Evolutionary conservation across 2,113 vertebrate species (phyloP).

Genomic region (Puntigrus tetrazona): DNA sequence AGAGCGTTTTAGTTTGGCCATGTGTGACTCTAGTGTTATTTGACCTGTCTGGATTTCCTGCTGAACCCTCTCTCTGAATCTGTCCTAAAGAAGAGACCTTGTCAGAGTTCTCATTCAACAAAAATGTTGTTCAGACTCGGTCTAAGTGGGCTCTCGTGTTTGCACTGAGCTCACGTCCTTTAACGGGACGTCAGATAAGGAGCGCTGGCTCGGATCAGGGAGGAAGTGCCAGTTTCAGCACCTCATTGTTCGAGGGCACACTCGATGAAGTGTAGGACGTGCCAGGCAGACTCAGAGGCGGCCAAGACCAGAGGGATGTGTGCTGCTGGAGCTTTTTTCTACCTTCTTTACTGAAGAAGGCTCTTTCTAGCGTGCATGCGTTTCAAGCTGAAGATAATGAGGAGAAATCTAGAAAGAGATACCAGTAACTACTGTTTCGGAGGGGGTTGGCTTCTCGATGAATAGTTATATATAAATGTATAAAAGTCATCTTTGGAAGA

Average conservation of each 20-base stretch:
- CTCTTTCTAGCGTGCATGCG: neutral
- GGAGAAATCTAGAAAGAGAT: neutral
- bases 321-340: neutral
- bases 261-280: neutral
- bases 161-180: constrained; percentile 42
- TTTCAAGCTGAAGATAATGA: neutral
- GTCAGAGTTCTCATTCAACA: neutral
- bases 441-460: neutral
- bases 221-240: constrained; percentile 37
- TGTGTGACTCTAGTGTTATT: neutral
- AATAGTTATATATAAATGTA: neutral
- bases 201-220: constrained; percentile 1
- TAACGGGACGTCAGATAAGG: constrained; percentile 32
- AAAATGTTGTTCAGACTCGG: neutral
- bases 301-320: neutral
- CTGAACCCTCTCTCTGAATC: neutral
- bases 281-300: constrained; percentile 9
- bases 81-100: neutral
- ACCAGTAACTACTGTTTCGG: neutral
- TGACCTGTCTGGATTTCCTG: neutral
- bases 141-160: neutral
- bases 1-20: neutral
- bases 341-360: neutral
- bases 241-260: constrained; percentile 22
- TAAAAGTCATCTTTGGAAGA: no score